Evolutionary conservation across 1,140 invertebrate genomes (phyloP).

Genomic region (Drosophila kanapiae): DNA sequence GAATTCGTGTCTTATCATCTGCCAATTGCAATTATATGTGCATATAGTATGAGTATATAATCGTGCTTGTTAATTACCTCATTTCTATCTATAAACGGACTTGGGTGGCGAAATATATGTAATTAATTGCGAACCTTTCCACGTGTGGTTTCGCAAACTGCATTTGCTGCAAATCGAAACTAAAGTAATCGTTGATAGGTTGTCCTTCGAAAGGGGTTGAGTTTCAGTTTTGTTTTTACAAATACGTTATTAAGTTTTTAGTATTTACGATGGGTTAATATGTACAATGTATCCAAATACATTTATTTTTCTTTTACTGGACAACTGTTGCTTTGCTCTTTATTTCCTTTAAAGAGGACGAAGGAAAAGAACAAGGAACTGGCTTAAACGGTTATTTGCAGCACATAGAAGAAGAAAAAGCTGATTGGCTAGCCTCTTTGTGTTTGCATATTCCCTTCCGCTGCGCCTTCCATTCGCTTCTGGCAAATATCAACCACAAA

Average conservation of each 20-base stretch:
- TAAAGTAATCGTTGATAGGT: slow-evolving; percentile 6
- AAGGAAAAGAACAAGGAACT: background rate
- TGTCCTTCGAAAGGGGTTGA: background rate
- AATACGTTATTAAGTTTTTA: background rate
- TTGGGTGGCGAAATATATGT: slow-evolving; percentile 18
- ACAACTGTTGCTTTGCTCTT: slow-evolving; percentile 9
- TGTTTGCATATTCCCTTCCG: slow-evolving; percentile 36
- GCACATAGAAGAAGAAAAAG: background rate
- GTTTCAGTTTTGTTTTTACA: background rate
- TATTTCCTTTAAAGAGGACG: background rate
- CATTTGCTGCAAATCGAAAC: background rate
- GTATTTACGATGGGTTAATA: background rate
- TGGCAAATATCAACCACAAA: slow-evolving; percentile 16
- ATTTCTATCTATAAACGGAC: slow-evolving; percentile 42
- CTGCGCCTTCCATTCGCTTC: background rate
- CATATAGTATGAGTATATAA: slow-evolving; percentile 17
- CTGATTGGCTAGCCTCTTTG: slow-evolving; percentile 23
- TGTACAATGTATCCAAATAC: too few relatives aligned
- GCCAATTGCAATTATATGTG: slow-evolving; percentile 20
- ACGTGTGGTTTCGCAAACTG: slow-evolving; percentile 32
- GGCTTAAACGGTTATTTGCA: slow-evolving; percentile 12
- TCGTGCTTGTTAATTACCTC: slow-evolving; percentile 42
- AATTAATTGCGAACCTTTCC: slow-evolving; percentile 25
- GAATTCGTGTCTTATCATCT: slow-evolving; percentile 43
- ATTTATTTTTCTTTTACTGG: background rate